These are phyloP conservation scores for Columba livia DNA, from an alignment of 2,113 vertebrate genomes.

Conservation along the genomic window DNA sequence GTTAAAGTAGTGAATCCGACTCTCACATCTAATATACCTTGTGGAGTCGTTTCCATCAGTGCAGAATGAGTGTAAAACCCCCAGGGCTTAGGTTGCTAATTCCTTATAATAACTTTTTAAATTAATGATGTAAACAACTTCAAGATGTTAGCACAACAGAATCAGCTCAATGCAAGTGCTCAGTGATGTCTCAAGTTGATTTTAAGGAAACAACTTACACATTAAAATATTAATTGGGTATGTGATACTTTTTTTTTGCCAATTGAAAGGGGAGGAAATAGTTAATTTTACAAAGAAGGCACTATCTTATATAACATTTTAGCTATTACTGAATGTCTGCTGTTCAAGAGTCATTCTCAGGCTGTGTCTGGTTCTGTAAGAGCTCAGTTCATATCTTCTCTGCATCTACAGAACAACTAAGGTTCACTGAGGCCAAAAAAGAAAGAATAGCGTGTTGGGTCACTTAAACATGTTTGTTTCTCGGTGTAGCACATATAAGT, in stretches of 20 bases:
- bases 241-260: neutral
- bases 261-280: neutral
- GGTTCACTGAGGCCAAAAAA: neutral
- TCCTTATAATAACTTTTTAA: conserved; percentile 24
- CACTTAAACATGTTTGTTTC: accelerated
- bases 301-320: neutral
- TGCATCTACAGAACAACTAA: neutral
- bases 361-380: neutral
- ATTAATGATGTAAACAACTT: conserved; percentile 38
- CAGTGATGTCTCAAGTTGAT: conserved; percentile 7
- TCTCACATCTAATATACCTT: neutral
- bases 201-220: neutral
- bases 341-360: neutral
- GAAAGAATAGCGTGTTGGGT: neutral
- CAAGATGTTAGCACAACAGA: neutral
- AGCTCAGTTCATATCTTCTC: neutral
- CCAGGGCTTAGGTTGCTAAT: conserved; percentile 14
- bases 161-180: neutral
- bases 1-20: neutral
- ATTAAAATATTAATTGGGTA: neutral
- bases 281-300: neutral
- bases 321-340: neutral
- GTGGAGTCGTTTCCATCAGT: neutral
- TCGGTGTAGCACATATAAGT: neutral
- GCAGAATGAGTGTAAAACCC: neutral